These are phyloP conservation scores for Anolis apletophallus DNA, from an alignment of 2,797 vertebrate genomes.

Conservation along the genomic window DNA sequence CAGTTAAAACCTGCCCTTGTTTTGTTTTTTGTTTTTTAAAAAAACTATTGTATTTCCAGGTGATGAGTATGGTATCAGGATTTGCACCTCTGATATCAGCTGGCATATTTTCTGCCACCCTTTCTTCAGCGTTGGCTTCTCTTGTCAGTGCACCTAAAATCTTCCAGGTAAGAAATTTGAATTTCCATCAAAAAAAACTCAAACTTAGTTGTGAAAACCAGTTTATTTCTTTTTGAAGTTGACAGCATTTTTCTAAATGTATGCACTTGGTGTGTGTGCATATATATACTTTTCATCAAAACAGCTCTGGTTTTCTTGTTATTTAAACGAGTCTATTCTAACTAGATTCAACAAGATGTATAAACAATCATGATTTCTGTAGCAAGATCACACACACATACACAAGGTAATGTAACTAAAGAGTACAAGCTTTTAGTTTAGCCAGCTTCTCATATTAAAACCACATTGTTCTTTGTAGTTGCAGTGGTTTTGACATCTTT, in stretches of 20 bases:
- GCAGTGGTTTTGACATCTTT: neutral
- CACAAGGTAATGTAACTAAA: too few species aligned
- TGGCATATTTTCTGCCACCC: slow-evolving; percentile 96
- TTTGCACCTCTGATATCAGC: slow-evolving; percentile 95
- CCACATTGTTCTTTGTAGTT: neutral
- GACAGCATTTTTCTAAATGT: neutral
- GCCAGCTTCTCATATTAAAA: neutral
- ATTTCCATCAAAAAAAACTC: neutral
- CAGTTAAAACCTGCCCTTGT: neutral
- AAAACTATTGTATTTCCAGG: slow-evolving; percentile 73
- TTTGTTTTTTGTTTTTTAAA: too few species aligned
- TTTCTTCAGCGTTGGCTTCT: slow-evolving; percentile 97
- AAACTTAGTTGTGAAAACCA: neutral
- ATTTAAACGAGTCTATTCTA: neutral
- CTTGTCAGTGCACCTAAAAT: slow-evolving; percentile 98
- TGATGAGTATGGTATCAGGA: slow-evolving; percentile 95
- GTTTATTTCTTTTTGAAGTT: neutral
- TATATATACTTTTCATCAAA: neutral
- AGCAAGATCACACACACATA: neutral
- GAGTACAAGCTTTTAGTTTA: neutral
- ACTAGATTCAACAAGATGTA: neutral
- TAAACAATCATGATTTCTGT: neutral
- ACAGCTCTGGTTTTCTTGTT: neutral
- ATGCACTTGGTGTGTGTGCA: neutral
- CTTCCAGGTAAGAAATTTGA: slow-evolving; percentile 87